phyloP scores from a whole-genome alignment of 1,140 invertebrate genomes.

The Brachionus asplanchnoidis region DNA sequence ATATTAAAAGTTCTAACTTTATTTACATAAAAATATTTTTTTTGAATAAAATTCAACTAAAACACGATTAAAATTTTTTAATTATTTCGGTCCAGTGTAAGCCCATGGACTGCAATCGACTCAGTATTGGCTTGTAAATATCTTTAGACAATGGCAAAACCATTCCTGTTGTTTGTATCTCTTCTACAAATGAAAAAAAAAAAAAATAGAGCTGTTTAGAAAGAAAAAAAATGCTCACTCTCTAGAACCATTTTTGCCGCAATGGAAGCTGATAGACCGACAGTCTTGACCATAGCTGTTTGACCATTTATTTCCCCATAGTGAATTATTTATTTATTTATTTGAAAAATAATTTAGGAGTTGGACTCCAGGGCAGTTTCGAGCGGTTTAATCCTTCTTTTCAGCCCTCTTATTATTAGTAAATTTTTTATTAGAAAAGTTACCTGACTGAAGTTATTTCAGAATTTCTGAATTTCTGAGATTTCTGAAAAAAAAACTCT shows the following conservation, averaged over 20 bases:
- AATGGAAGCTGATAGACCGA: constrained; percentile 90
- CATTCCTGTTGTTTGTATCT: constrained; percentile 89
- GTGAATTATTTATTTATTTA: no score
- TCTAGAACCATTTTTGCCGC: constrained; percentile 93
- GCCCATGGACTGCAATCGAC: constrained; percentile 76
- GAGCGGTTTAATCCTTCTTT: no score
- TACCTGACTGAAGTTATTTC: no score
- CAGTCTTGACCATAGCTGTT: constrained; percentile 93
- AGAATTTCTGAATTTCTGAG: no score
- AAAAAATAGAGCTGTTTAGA: not conserved
- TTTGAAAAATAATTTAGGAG: no score
- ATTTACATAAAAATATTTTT: not conserved
- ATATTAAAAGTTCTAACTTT: not conserved
- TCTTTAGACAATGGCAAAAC: constrained; percentile 80
- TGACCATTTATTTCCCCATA: constrained; percentile 71
- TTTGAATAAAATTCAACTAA: not conserved
- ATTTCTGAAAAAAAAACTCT: no score
- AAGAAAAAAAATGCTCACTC: constrained; percentile 61
- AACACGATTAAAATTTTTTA: constrained; percentile 9
- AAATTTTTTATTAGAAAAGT: no score
- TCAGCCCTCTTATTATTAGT: no score
- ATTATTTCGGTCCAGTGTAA: constrained; percentile 56
- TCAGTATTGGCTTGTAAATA: constrained; percentile 83
- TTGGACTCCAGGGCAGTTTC: no score
- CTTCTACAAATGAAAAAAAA: constrained; percentile 62